phyloP scores from a whole-genome alignment of 2,888 invertebrate species.

The Lamproptera curius region DNA sequence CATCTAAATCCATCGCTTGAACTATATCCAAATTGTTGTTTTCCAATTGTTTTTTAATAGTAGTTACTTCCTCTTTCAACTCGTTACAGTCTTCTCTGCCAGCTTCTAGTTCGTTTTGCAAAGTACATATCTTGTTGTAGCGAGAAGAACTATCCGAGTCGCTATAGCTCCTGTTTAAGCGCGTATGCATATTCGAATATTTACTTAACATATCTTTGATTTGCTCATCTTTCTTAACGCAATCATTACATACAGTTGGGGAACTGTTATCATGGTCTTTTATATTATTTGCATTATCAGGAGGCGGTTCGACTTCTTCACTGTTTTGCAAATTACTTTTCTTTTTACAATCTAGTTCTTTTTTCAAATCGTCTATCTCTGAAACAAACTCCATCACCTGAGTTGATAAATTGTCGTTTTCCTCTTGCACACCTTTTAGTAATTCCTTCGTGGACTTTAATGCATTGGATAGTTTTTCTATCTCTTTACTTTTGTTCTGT shows the following conservation, averaged over 20 bases:
- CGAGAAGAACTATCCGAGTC: slow-evolving; percentile 59
- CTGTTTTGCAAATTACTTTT: slow-evolving; percentile 32
- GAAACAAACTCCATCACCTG: slow-evolving; percentile 78
- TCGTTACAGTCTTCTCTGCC: slow-evolving; percentile 63
- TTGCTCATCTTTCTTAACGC: slow-evolving; percentile 39
- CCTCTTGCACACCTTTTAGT: slow-evolving; percentile 60
- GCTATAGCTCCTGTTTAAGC: slow-evolving; percentile 55
- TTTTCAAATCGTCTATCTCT: slow-evolving; percentile 70
- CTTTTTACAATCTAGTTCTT: slow-evolving; percentile 47
- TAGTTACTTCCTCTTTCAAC: slow-evolving; percentile 61
- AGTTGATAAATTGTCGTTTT: slow-evolving; percentile 75
- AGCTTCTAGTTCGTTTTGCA: slow-evolving; percentile 61
- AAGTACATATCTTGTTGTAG: slow-evolving; percentile 58
- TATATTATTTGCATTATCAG: slow-evolving; percentile 5
- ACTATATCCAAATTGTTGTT: slow-evolving; percentile 48
- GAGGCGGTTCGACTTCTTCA: neutral
- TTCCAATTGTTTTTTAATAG: slow-evolving; percentile 64
- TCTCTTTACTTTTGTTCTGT: slow-evolving; percentile 39
- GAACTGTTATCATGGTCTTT: slow-evolving; percentile 1
- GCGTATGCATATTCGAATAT: slow-evolving; percentile 33
- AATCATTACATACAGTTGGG: slow-evolving; percentile 34
- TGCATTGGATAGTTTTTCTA: slow-evolving; percentile 36
- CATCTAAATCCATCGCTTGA: slow-evolving; percentile 54
- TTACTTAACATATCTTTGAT: slow-evolving; percentile 34
- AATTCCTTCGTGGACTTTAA: slow-evolving; percentile 39